Percentiles rank a stretch among this genome's conserved stretches.
These are phyloP conservation scores for Acronicta aceris DNA, from an alignment of 2,888 invertebrate genomes.

Conservation along the genomic window DNA sequence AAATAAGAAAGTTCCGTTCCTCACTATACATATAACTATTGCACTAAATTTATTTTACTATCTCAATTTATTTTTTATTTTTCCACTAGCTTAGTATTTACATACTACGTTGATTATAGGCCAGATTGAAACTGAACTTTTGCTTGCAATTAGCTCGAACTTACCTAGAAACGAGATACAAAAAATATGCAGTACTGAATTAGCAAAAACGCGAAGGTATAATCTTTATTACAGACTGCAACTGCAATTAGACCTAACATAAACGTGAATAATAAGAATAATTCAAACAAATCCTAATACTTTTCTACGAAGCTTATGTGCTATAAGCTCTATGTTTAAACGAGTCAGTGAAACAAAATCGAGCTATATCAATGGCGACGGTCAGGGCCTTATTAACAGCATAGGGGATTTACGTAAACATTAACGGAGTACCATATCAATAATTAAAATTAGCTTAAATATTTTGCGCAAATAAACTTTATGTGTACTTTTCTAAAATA, in stretches of 20 bases:
- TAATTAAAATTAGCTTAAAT: too few relatives aligned
- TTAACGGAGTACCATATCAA: too few relatives aligned
- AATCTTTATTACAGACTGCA: neutral
- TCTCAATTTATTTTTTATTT: conserved; percentile 2
- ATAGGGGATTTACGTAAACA: too few relatives aligned
- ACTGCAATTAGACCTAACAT: conserved; percentile 9
- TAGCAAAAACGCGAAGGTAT: neutral
- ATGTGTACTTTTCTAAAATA: too few relatives aligned
- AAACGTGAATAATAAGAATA: conserved; percentile 3
- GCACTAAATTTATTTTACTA: neutral
- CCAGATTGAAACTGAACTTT: conserved; percentile 54
- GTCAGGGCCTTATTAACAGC: too few relatives aligned
- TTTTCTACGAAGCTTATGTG: neutral
- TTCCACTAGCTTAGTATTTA: conserved; percentile 38
- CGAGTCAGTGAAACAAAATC: too few relatives aligned
- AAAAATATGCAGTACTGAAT: conserved; percentile 1
- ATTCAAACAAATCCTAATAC: neutral
- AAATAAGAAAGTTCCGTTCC: neutral
- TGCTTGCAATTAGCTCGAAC: conserved; percentile 20
- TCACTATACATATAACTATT: too few relatives aligned
- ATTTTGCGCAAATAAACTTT: too few relatives aligned
- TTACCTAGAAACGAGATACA: neutral
- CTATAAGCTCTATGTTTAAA: too few relatives aligned
- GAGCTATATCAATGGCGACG: too few relatives aligned
- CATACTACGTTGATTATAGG: conserved; percentile 53